A percentile compares a stretch with the other conserved stretches of the same genome.
Conservation (phyloP, 2,113 vertebrate species). For the Scytalopus superciliaris region DNA sequence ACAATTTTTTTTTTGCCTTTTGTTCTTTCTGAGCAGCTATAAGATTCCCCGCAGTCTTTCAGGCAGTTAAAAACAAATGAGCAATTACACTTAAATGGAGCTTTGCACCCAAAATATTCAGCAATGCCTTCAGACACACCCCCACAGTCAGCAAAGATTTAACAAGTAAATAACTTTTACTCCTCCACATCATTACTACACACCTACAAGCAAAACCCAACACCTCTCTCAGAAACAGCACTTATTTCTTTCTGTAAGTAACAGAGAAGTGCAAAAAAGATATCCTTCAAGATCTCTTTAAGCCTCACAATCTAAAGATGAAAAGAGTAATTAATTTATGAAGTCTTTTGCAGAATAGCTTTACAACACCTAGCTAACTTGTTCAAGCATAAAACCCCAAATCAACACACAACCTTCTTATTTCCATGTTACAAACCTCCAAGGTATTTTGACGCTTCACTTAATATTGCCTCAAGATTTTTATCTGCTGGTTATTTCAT, state of each 20-base stretch:
- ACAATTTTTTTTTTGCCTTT: not conserved
- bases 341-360: not conserved
- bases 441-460: not conserved
- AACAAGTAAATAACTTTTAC: constrained; percentile 45
- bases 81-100: constrained; percentile 30
- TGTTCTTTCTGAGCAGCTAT: not conserved
- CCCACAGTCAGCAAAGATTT: constrained; percentile 23
- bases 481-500: constrained; percentile 16
- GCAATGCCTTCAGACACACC: constrained; percentile 39
- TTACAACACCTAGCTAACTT: not conserved
- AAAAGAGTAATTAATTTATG: constrained; percentile 39
- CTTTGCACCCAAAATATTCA: constrained; percentile 33
- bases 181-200: constrained; percentile 38
- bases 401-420: not conserved
- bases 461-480: not conserved
- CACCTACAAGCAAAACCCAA: constrained; percentile 14
- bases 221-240: constrained; percentile 14
- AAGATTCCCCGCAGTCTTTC: not conserved
- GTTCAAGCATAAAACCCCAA: constrained; percentile 34
- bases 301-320: not conserved
- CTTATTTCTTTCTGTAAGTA: not conserved
- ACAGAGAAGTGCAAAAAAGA: not conserved
- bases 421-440: not conserved
- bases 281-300: not conserved
- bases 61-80: constrained; percentile 35